These are phyloP conservation scores for Albula glossodonta DNA, from an alignment of 2,113 vertebrate genomes.

Conservation along the genomic window DNA sequence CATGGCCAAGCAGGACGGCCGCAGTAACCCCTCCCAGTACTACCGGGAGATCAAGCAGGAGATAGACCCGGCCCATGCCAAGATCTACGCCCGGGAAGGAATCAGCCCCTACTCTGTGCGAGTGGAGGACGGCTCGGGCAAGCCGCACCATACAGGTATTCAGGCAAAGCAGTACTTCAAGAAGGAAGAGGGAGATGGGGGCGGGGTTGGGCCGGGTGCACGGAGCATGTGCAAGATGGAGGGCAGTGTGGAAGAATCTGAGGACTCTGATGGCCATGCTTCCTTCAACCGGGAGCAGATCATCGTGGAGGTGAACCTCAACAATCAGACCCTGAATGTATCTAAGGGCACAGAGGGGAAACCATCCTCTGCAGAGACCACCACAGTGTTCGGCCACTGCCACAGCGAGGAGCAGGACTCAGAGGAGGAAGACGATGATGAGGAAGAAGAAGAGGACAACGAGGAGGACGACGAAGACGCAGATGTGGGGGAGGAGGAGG, in stretches of 20 bases:
- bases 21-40: slow-evolving; percentile 61
- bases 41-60: slow-evolving; percentile 92
- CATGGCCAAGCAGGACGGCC: slow-evolving; percentile 69
- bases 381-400: slow-evolving; percentile 47
- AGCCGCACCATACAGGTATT: slow-evolving; percentile 40
- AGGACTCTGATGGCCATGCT: slow-evolving; percentile 66
- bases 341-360: slow-evolving; percentile 87
- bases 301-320: slow-evolving; percentile 97
- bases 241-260: slow-evolving; percentile 59
- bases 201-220: slow-evolving; percentile 20
- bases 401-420: slow-evolving; percentile 66
- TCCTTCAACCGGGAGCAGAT: slow-evolving; percentile 88
- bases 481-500: slow-evolving; percentile 51
- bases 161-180: slow-evolving; percentile 82
- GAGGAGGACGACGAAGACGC: slow-evolving; percentile 60
- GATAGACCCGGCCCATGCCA: slow-evolving; percentile 72
- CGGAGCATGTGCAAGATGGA: slow-evolving; percentile 76
- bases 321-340: slow-evolving; percentile 95
- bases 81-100: slow-evolving; percentile 83
- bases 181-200: slow-evolving; percentile 72
- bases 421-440: slow-evolving; percentile 64
- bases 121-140: slow-evolving; percentile 72
- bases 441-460: slow-evolving; percentile 61
- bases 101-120: slow-evolving; percentile 80
- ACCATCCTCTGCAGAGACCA: slow-evolving; percentile 50